phyloP scores from a whole-genome alignment of 2,888 invertebrate genomes.

The Galerucella nymphaeae region DNA sequence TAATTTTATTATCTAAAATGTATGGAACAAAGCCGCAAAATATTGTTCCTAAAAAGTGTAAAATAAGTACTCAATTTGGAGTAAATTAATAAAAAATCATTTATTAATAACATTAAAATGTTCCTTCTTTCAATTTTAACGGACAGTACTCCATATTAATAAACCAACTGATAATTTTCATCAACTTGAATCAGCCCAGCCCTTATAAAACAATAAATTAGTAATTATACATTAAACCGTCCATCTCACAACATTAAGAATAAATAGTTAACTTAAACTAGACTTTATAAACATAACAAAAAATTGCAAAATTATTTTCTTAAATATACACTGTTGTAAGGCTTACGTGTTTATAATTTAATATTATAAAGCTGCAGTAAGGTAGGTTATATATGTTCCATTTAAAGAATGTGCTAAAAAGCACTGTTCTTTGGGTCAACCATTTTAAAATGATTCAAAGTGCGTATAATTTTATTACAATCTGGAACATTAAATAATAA shows the following conservation, averaged over 20 bases:
- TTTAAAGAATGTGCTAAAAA: neutral
- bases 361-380: constrained; percentile 9
- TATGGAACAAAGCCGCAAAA: too few relatives aligned
- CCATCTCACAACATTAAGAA: neutral
- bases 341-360: neutral
- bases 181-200: neutral
- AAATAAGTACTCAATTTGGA: too few relatives aligned
- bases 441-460: neutral
- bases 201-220: neutral
- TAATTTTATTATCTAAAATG: too few relatives aligned
- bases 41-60: too few relatives aligned
- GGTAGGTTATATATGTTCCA: neutral
- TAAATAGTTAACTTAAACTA: constrained; percentile 1
- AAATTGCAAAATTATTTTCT: constrained; percentile 1
- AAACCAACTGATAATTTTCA: too few relatives aligned
- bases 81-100: too few relatives aligned
- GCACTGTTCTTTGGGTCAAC: neutral
- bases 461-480: neutral
- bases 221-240: too few relatives aligned
- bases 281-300: neutral
- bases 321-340: neutral
- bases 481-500: neutral
- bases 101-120: too few relatives aligned
- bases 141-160: too few relatives aligned
- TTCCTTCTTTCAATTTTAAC: too few relatives aligned